Evolutionary conservation across 2,888 invertebrate genomes (phyloP).

Genomic region (Liposcelis brunnea): DNA sequence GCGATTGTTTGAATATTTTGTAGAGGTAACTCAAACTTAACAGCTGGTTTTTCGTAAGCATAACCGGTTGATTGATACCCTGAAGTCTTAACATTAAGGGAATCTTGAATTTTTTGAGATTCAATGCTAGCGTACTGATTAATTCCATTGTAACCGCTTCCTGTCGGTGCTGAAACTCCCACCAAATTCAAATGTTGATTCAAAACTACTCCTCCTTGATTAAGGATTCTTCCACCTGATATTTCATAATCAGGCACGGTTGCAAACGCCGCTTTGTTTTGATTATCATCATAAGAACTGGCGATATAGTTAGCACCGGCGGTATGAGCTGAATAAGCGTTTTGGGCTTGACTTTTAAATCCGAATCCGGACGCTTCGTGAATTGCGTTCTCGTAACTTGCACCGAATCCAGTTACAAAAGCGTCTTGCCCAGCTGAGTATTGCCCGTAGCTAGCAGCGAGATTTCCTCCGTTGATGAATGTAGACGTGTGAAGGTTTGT

Average conservation of each 20-base stretch:
- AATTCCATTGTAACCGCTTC: too few species aligned
- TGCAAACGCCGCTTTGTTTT: constrained; percentile 21
- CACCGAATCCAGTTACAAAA: background rate
- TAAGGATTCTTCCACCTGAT: constrained; percentile 21
- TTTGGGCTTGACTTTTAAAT: background rate
- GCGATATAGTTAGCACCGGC: constrained; percentile 20
- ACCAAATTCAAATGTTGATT: background rate
- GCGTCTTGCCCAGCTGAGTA: too few species aligned
- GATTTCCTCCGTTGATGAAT: background rate
- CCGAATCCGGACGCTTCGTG: background rate
- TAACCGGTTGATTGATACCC: too few species aligned
- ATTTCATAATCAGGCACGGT: constrained; percentile 22
- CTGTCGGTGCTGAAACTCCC: too few species aligned
- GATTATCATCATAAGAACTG: constrained; percentile 20
- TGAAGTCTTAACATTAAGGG: too few species aligned
- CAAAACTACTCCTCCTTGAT: constrained; percentile 18
- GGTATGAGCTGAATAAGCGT: background rate
- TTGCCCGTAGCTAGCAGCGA: too few species aligned
- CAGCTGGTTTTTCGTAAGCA: constrained; percentile 9
- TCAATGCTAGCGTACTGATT: too few species aligned
- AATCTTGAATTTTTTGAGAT: too few species aligned
- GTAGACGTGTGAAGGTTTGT: background rate
- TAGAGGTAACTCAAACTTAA: background rate
- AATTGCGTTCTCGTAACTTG: background rate
- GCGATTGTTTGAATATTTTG: too few species aligned